Evolutionary conservation across 2,888 invertebrate species (phyloP), one percentile per base, ranked within the genome.

Genomic region (Pandemis cinnamomeana): DNA sequence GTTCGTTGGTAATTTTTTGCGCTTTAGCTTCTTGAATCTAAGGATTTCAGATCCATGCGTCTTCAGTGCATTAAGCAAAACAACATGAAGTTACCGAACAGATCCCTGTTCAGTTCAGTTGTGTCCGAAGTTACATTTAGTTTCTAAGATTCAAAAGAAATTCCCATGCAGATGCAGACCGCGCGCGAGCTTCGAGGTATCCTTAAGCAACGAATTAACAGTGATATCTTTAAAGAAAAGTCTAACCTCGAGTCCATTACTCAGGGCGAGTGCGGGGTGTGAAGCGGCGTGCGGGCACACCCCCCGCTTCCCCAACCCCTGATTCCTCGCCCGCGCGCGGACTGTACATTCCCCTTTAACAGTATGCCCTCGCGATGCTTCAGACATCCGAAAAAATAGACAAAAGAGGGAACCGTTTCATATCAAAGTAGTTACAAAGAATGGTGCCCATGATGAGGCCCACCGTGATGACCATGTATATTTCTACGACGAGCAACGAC

Each of bases 401-500:
- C 8, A 10, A 15, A 6, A 63, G n/a, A 58, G 27, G 15, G 7
- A 62, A 51, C 36, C 48, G 53, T 15, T 41, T 8, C 0, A 72
- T 7, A 46, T 58, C 53, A 0, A 58, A 27, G 8, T 63, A 64
- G 20, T 11, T 55, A 68, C 42, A 69, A 2, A 72, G 41, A 1
- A 46, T n/a, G 5, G 11, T 64, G 58, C 70, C 51, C 13, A 69
- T 8, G 20, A 13, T 53, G 6, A 68, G 6, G 41, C 68, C 68
- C 41, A 69, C 15, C 0, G 44, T 15, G 41, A 64, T 36, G 5
- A 69, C 61, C 13, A 72, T 13, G 4, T 46, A 63, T n/a, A 55
- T 36, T 27, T 67, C 42, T 7, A 58, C 44, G 36, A 48, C 36
- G 36, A 46, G 46, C 46, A 53, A 51, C 48, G 55, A 46, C 61